Conservation (phyloP, 2,888 invertebrate species). For the Agonopterix subpropinquella region DNA sequence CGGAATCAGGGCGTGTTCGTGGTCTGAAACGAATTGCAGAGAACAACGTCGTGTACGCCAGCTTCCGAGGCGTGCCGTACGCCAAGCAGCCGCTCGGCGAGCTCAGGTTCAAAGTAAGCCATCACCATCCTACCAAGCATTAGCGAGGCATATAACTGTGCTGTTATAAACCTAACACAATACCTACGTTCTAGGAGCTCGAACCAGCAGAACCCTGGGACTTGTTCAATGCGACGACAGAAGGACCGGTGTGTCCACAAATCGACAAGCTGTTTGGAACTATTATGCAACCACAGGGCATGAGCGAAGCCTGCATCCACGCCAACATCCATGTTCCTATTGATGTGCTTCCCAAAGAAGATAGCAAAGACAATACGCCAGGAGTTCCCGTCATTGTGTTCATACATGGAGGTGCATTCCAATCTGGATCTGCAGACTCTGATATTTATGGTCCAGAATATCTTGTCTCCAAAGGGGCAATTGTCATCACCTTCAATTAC, state of each 20-base stretch:
- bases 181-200: conserved; percentile 34
- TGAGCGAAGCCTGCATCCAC: conserved; percentile 21
- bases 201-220: conserved; percentile 34
- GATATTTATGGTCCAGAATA: conserved; percentile 59
- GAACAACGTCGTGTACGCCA: conserved; percentile 35
- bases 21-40: conserved; percentile 29
- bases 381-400: conserved; percentile 50
- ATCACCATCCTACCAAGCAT: too few species aligned
- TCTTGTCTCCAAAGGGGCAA: conserved; percentile 42
- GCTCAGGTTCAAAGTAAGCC: conserved; percentile 46
- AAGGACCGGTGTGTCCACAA: conserved; percentile 71
- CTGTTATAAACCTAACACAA: too few species aligned
- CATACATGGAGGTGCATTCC: conserved; percentile 62
- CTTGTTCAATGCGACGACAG: conserved; percentile 65
- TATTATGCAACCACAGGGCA: conserved; percentile 12
- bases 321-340: conserved; percentile 18
- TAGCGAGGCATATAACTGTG: too few species aligned
- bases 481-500: conserved; percentile 65
- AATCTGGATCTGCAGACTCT: conserved; percentile 52
- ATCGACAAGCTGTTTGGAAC: conserved; percentile 26
- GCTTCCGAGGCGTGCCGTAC: conserved; percentile 61
- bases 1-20: conserved; percentile 44
- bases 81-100: conserved; percentile 53
- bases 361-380: too few species aligned
- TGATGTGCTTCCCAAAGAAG: conserved; percentile 1